Percentiles rank a stretch among this genome's conserved stretches.
phyloP scores from a whole-genome alignment of 2,113 vertebrate species.

The Sturnira hondurensis region DNA sequence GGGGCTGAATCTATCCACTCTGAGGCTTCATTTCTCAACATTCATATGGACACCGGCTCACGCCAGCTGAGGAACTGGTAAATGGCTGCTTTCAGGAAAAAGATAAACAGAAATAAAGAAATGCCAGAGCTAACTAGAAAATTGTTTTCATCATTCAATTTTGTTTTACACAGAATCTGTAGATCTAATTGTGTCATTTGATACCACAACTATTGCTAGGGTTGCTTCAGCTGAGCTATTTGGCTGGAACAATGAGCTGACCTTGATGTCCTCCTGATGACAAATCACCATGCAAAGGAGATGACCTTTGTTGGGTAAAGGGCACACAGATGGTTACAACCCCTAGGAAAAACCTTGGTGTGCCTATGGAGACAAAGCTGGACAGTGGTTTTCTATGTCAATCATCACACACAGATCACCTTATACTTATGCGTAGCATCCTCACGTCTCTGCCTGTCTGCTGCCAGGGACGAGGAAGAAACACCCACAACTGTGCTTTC shows the following conservation, averaged over 20 bases:
- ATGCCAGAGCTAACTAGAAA: constrained; percentile 53
- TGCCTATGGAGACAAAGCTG: background rate
- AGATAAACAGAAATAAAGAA: constrained; percentile 73
- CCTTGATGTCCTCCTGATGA: background rate
- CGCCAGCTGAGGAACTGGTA: constrained; percentile 4
- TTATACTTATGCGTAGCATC: background rate
- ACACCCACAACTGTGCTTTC: background rate
- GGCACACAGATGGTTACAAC: background rate
- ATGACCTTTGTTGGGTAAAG: background rate
- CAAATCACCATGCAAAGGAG: background rate
- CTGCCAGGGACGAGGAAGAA: background rate
- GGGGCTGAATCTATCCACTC: background rate
- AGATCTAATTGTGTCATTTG: background rate
- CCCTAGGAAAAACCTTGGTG: background rate
- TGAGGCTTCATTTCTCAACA: background rate
- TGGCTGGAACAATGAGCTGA: background rate
- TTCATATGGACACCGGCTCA: background rate
- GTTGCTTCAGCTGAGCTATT: background rate
- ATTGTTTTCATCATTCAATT: constrained; percentile 66
- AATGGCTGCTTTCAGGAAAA: constrained; percentile 68
- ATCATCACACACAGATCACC: background rate
- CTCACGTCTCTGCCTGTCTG: background rate
- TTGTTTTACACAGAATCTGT: background rate
- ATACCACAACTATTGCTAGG: background rate
- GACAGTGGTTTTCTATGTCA: background rate